Conservation (phyloP, 2,888 invertebrate genomes). For the Heliconius sara region DNA sequence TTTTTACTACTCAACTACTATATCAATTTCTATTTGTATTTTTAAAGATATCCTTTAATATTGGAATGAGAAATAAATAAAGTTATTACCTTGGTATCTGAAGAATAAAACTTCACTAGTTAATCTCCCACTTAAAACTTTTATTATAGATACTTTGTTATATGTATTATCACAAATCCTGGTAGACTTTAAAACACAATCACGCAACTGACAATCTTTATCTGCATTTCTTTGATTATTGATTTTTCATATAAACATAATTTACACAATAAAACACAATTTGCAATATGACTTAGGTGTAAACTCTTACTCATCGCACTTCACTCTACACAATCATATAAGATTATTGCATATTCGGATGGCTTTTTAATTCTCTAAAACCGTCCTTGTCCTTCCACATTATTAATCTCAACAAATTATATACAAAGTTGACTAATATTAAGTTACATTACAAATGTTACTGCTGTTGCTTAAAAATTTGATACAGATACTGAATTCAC, state of each 20-base stretch:
- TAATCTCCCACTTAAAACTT: slow-evolving; percentile 85
- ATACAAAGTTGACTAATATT: slow-evolving; percentile 83
- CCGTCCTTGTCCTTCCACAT: slow-evolving; percentile 73
- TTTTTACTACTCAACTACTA: background rate
- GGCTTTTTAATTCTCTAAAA: slow-evolving; percentile 79
- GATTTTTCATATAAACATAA: slow-evolving; percentile 83
- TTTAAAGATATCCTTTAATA: background rate
- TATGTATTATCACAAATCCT: slow-evolving; percentile 90
- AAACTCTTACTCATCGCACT: slow-evolving; percentile 75
- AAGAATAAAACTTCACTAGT: slow-evolving; percentile 82
- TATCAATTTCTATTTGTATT: background rate
- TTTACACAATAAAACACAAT: slow-evolving; percentile 83
- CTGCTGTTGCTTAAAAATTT: slow-evolving; percentile 60
- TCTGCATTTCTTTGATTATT: slow-evolving; percentile 80
- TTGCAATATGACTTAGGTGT: slow-evolving; percentile 80
- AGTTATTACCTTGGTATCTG: slow-evolving; percentile 70
- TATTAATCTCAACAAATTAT: slow-evolving; percentile 82
- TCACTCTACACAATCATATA: slow-evolving; percentile 80
- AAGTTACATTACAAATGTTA: slow-evolving; percentile 76
- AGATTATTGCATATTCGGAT: slow-evolving; percentile 82
- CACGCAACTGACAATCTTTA: slow-evolving; percentile 85
- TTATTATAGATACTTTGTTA: slow-evolving; percentile 86
- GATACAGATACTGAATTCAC: slow-evolving; percentile 58
- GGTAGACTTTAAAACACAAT: slow-evolving; percentile 88
- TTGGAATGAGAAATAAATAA: slow-evolving; percentile 49